phyloP scores from a whole-genome alignment of 1,140 invertebrate species.

The Eumaeus atala region DNA sequence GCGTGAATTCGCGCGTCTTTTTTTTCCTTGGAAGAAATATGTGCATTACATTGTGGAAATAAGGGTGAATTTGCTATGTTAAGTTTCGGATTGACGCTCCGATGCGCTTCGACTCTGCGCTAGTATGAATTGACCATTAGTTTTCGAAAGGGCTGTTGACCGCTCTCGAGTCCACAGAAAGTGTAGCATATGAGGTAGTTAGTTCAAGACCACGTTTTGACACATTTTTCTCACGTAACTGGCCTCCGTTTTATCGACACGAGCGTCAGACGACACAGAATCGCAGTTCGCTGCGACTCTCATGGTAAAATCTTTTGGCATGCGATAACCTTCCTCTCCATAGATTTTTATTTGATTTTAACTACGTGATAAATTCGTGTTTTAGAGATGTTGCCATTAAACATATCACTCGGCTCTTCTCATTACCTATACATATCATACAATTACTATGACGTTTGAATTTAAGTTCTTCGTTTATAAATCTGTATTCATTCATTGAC shows the following conservation, averaged over 20 bases:
- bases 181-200: slow-evolving; percentile 6
- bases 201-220: neutral
- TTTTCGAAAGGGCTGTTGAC: neutral
- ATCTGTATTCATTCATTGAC: slow-evolving; percentile 29
- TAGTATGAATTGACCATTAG: too few relatives aligned
- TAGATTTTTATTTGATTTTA: slow-evolving; percentile 34
- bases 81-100: too few relatives aligned
- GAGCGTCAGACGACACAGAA: too few relatives aligned
- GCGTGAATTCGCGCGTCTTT: too few relatives aligned
- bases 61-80: too few relatives aligned
- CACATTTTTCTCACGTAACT: slow-evolving; percentile 13
- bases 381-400: slow-evolving; percentile 67
- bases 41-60: too few relatives aligned
- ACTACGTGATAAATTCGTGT: slow-evolving; percentile 65
- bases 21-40: too few relatives aligned
- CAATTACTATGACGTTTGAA: slow-evolving; percentile 37
- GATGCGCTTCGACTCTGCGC: too few relatives aligned
- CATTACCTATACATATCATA: slow-evolving; percentile 54
- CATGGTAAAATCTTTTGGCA: slow-evolving; percentile 21
- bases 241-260: too few relatives aligned
- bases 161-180: neutral
- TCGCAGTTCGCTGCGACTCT: slow-evolving; percentile 15
- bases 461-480: slow-evolving; percentile 15
- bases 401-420: slow-evolving; percentile 71
- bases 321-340: slow-evolving; percentile 23